phyloP scores from a whole-genome alignment of 1,140 invertebrate genomes.

The Vanessa atalanta region DNA sequence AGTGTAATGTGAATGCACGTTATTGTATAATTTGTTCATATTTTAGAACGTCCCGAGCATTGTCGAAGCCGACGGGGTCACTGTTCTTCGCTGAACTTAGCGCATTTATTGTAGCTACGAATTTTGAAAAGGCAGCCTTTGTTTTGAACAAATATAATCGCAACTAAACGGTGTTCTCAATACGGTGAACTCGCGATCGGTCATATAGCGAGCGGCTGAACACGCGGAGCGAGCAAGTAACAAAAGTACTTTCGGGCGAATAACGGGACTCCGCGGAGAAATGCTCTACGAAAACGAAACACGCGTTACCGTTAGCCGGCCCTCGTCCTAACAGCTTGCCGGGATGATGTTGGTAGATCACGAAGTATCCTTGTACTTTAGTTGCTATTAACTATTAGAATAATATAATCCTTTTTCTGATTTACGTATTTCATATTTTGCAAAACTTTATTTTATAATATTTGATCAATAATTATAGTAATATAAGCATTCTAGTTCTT shows the following conservation, averaged over 20 bases:
- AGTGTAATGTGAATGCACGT: constrained; percentile 27
- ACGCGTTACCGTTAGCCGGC: constrained; percentile 73
- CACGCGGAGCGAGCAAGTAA: constrained; percentile 53
- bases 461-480: too few relatives aligned
- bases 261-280: constrained; percentile 76
- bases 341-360: constrained; percentile 71
- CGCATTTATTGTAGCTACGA: constrained; percentile 51
- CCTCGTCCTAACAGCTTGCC: constrained; percentile 62
- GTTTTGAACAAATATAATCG: constrained; percentile 70
- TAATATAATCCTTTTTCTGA: too few relatives aligned
- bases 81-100: constrained; percentile 54
- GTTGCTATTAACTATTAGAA: too few relatives aligned
- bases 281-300: constrained; percentile 80
- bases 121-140: constrained; percentile 64
- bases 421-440: too few relatives aligned
- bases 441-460: too few relatives aligned
- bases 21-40: constrained; percentile 33
- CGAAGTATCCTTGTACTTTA: constrained; percentile 16
- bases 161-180: constrained; percentile 67
- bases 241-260: constrained; percentile 77
- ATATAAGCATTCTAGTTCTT: too few relatives aligned
- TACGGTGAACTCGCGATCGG: constrained; percentile 72
- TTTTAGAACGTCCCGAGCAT: constrained; percentile 29
- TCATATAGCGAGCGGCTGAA: constrained; percentile 57
- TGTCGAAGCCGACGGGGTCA: constrained; percentile 41